Conservation (phyloP, 2,797 vertebrate genomes). For the Austrolebias charrua region DNA sequence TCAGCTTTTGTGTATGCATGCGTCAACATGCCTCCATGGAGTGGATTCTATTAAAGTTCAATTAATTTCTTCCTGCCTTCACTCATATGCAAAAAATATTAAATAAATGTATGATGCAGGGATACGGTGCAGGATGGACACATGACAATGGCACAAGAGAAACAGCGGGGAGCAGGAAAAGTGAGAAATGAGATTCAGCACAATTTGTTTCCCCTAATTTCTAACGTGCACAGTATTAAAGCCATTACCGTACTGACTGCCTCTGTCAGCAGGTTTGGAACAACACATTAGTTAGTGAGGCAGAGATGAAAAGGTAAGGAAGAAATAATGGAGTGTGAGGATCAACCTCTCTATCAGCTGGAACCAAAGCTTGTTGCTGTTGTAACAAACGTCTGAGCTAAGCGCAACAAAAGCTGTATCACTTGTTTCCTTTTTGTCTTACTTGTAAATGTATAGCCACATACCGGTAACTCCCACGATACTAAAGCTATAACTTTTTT, state of each 20-base stretch:
- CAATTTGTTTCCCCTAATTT: conserved; percentile 74
- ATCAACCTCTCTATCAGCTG: conserved; percentile 59
- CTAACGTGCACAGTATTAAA: conserved; percentile 73
- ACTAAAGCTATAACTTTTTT: too few relatives aligned
- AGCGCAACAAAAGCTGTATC: conserved; percentile 5
- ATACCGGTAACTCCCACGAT: background rate
- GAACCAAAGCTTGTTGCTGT: conserved; percentile 57
- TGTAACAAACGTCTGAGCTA: conserved; percentile 54
- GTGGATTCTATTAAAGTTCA: conserved; percentile 72
- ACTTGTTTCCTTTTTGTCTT: background rate
- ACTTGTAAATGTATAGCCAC: background rate
- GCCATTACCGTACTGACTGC: conserved; percentile 75
- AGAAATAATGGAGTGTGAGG: conserved; percentile 30
- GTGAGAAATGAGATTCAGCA: conserved; percentile 71
- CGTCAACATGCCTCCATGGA: conserved; percentile 40
- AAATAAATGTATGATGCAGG: conserved; percentile 68
- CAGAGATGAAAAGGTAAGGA: conserved; percentile 30
- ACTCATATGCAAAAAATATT: conserved; percentile 65
- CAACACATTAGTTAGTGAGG: conserved; percentile 73
- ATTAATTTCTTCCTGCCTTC: conserved; percentile 59
- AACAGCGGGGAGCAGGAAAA: conserved; percentile 15
- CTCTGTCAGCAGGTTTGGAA: conserved; percentile 76
- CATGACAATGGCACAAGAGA: conserved; percentile 34
- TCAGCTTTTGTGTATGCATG: conserved; percentile 33
- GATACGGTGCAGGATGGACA: conserved; percentile 31